Evolutionary conservation across 2,888 invertebrate genomes (phyloP).

Genomic region (Malthinus seriepunctatus): DNA sequence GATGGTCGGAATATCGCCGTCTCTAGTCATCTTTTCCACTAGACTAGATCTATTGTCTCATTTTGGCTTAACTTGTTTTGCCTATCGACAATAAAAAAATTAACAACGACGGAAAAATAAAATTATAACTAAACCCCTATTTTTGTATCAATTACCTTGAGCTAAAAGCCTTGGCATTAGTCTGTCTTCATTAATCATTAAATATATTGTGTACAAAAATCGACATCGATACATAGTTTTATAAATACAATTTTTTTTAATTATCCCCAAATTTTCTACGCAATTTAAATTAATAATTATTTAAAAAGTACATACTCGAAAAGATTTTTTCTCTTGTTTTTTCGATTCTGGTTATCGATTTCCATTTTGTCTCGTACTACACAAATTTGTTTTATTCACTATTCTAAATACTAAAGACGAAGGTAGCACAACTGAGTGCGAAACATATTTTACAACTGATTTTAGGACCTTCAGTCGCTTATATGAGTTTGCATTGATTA

Average conservation of each 20-base stretch:
- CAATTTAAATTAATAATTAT: background rate
- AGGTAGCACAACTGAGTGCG: too few species aligned
- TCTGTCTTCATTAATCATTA: conserved; percentile 32
- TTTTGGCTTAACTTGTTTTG: background rate
- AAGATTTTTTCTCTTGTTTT: background rate
- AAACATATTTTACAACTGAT: too few species aligned
- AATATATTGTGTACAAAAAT: conserved; percentile 12
- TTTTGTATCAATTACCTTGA: conserved; percentile 23
- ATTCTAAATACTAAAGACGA: too few species aligned
- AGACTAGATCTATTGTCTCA: conserved; percentile 5
- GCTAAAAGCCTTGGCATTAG: conserved; percentile 29
- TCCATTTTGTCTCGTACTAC: background rate
- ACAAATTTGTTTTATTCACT: too few species aligned
- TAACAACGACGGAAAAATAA: background rate
- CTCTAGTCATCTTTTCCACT: conserved; percentile 61
- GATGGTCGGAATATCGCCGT: conserved; percentile 79
- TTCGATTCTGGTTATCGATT: conserved; percentile 2
- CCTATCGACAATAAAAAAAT: background rate
- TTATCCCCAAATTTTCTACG: background rate
- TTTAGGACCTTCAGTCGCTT: background rate
- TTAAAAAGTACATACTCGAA: background rate
- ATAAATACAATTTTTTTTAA: background rate
- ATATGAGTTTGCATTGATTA: conserved; percentile 26
- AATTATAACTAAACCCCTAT: background rate
- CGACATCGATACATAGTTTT: conserved; percentile 3